These are phyloP conservation scores for Sylvicapra grimmia DNA, from an alignment of 2,113 vertebrate genomes.

Conservation along the genomic window DNA sequence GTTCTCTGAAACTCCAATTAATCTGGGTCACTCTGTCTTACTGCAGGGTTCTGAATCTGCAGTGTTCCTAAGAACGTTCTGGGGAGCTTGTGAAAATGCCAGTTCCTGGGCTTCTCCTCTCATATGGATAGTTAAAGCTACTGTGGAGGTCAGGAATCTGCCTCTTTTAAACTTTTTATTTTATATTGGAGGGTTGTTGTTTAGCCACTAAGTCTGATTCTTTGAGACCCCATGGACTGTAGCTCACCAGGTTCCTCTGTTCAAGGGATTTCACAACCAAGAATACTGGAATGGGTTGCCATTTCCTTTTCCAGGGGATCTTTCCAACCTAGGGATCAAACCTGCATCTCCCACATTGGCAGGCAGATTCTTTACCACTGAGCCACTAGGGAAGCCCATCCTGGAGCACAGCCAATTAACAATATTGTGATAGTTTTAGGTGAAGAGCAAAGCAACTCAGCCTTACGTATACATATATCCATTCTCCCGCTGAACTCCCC, in stretches of 20 bases:
- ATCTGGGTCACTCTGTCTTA: not conserved
- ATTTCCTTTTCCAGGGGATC: not conserved
- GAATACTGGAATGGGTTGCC: not conserved
- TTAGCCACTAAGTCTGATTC: not conserved
- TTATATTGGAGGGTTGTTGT: not conserved
- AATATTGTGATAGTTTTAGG: not conserved
- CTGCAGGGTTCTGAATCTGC: not conserved
- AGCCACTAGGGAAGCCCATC: not conserved
- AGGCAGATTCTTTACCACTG: not conserved
- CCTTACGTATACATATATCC: not conserved
- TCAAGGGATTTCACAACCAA: not conserved
- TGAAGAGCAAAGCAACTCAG: not conserved
- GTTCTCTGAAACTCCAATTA: not conserved
- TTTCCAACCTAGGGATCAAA: not conserved
- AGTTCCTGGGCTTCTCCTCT: not conserved
- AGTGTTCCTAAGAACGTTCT: not conserved
- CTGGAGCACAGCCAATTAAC: not conserved
- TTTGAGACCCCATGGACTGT: not conserved
- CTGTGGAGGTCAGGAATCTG: not conserved
- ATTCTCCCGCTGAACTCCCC: not conserved
- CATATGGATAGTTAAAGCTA: not conserved
- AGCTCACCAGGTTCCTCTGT: not conserved
- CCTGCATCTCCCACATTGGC: not conserved
- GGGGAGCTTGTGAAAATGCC: not conserved
- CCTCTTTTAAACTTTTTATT: not conserved